Percentiles rank a stretch among this genome's conserved stretches.
These are phyloP conservation scores for Orussus abietinus DNA, from an alignment of 1,140 invertebrate species.

Conservation along the genomic window DNA sequence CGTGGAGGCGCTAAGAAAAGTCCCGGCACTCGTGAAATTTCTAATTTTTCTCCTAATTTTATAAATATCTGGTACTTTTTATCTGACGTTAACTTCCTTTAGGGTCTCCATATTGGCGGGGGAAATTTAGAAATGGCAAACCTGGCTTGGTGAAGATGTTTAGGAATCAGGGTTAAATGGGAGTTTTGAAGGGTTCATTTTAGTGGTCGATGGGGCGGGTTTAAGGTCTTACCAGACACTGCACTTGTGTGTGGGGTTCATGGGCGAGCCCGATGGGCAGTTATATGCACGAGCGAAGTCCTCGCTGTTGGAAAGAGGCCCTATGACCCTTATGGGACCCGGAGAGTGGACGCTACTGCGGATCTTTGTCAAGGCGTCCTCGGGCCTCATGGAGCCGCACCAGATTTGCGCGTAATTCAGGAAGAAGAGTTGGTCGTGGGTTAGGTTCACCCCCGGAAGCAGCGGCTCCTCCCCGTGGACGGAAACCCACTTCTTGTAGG, in stretches of 20 bases:
- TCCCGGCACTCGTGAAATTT: no score
- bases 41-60: no score
- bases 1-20: no score
- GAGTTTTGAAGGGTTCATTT: no score
- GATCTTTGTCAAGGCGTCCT: constrained; percentile 92
- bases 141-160: no score
- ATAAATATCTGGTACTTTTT: no score
- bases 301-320: constrained; percentile 86
- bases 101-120: no score
- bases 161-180: no score
- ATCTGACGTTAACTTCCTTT: no score
- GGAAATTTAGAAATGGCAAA: no score
- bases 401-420: constrained; percentile 90
- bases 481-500: constrained; percentile 75
- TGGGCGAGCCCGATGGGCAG: constrained; percentile 74
- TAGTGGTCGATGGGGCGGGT: no score
- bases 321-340: constrained; percentile 85
- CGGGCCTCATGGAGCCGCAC: constrained; percentile 95
- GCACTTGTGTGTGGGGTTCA: constrained; percentile 91
- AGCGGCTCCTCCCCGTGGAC: constrained; percentile 67
- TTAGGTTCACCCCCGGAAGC: constrained; percentile 77
- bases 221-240: constrained; percentile 86
- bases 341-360: constrained; percentile 94
- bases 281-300: constrained; percentile 84
- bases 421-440: constrained; percentile 85